Evolutionary conservation across 2,797 vertebrate genomes (phyloP), one percentile per base, ranked within the genome.

Genomic region (Phoebastria nigripes): DNA sequence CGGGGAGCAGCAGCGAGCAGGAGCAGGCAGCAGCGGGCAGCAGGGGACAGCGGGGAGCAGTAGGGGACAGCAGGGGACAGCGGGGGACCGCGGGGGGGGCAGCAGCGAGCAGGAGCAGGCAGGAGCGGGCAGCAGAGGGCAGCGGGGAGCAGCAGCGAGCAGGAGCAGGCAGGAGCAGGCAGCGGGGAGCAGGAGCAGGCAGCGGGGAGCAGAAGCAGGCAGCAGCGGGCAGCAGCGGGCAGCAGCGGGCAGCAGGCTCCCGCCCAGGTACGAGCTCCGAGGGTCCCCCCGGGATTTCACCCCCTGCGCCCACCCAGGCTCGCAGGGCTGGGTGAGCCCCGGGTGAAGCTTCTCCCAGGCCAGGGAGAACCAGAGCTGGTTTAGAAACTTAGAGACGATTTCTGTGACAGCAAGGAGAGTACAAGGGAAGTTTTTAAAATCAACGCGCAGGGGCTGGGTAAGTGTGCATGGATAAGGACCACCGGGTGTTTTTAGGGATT

Each of bases 51-150:
- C 19, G 5, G 15, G 0, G 6, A 11, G 5, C 16, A 42, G 51
- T 2, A 11, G 66, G 3, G 5, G 20, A 8, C 21, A 42, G 49
- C 1, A 6, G 66, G 0, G n/a, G 25, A 1, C 51, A 25, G 25
- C 4, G 6, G 26, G 13, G 26, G 35, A 11, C 46, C 26, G 33
- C 16, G 33, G 44, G 8, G 44, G 42, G 42, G 42, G 42, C 42
- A 42, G 42, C 42, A 35, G 35, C 35, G 35, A 35, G 35, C 35
- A 35, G 35, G 35, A 35, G 35, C 35, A 35, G 35, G 24, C 24
- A 14, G 8, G 5, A 39, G 39, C 8, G 29, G 10, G 2, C 28
- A 52, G 51, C 9, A 7, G 51, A 10, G 10, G 15, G 51, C 51
- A 11, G 28, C 29, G 21, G 9, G 15, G 33, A 35, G 18, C 35